Base-by-base conservation (phyloP, 1,140 invertebrate genomes). In the Micrasema longulum region DNA sequence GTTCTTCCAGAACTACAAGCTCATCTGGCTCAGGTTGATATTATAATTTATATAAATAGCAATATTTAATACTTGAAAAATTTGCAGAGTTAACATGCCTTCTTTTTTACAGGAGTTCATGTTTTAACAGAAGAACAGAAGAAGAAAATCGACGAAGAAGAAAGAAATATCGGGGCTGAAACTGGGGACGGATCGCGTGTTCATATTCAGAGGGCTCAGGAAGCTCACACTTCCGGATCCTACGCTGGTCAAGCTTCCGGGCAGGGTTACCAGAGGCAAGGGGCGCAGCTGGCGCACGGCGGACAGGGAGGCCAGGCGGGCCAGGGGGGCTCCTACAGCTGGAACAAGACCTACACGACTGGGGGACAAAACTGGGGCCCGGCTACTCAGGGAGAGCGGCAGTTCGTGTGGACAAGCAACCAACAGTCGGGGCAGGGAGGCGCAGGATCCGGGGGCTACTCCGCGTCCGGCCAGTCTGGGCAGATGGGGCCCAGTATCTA, bases 171-270 rank as follows among this genome's bases (percentile, higher is more conserved):
- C 26, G 53, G 74, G 1, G 64, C 76, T 16, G 78, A 80, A 38
- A 69, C 77, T 11, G 83, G 83, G 4, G 83, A 85, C 75, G 83
- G 79, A n/a, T 84, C 82, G 3, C 76, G 76, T 18, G 75, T 83
- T 20, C 82, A 84, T 20, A 36, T 18, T 12, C 23, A 70, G 38
- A 48, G 74, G 52, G 74, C 74, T 22, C 43, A 73, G n/a, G 11
- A 72, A n/a, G 71, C 69, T 11, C 60, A 64, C 14, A 45, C 62
- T 43, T 26, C 22, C 4, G 65, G 64, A 7, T 20, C 64, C 26
- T 14, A 26, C n/a, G 45, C 36, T 9, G 64, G 26, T 1, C 45
- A 47, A 47, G 48, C 14, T 7, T 38, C 41, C 0, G 41, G 53
- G 4, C 48, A 55, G 48, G 22, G 22, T 9, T 48, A 18, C 9